Evolutionary conservation across 2,888 invertebrate species (phyloP).

Genomic region (Watsonalla cultraria): DNA sequence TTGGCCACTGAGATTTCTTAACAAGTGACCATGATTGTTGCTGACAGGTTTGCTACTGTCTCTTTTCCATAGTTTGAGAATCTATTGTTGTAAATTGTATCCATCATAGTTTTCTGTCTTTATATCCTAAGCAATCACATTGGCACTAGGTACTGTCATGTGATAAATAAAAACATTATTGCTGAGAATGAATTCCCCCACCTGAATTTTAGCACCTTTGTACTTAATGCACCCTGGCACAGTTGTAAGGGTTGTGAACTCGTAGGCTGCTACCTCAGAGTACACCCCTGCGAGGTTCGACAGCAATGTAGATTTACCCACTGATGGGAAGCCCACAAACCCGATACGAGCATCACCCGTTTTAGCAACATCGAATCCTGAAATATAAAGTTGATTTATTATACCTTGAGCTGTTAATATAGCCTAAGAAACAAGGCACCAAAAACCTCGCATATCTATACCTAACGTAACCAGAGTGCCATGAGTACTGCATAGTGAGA

Average conservation of each 20-base stretch:
- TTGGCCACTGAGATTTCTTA: too few species aligned
- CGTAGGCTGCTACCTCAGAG: slow-evolving; percentile 99
- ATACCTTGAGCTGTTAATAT: not conserved
- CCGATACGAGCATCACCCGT: slow-evolving; percentile 99
- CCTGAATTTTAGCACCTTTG: slow-evolving; percentile 99
- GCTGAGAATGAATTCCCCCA: slow-evolving; percentile 47
- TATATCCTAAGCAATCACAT: too few species aligned
- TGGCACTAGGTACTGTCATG: too few species aligned
- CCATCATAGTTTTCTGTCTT: too few species aligned
- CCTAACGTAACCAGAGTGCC: too few species aligned
- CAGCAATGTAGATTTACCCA: slow-evolving; percentile 98
- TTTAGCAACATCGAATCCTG: slow-evolving; percentile 98
- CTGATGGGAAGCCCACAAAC: slow-evolving; percentile 99
- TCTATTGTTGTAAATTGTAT: too few species aligned
- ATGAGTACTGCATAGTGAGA: too few species aligned
- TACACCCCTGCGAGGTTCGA: slow-evolving; percentile 99
- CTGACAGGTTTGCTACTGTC: too few species aligned
- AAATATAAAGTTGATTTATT: slow-evolving; percentile 12
- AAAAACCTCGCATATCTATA: too few species aligned
- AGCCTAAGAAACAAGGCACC: not conserved
- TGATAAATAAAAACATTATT: too few species aligned
- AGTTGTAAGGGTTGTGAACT: slow-evolving; percentile 99
- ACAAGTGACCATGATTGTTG: too few species aligned
- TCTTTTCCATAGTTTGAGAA: too few species aligned
- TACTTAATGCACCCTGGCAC: slow-evolving; percentile 99